Evolutionary conservation across 2,888 invertebrate species (phyloP), one percentile per base, ranked within the genome.

Genomic region (Leptinotarsa haldemani): DNA sequence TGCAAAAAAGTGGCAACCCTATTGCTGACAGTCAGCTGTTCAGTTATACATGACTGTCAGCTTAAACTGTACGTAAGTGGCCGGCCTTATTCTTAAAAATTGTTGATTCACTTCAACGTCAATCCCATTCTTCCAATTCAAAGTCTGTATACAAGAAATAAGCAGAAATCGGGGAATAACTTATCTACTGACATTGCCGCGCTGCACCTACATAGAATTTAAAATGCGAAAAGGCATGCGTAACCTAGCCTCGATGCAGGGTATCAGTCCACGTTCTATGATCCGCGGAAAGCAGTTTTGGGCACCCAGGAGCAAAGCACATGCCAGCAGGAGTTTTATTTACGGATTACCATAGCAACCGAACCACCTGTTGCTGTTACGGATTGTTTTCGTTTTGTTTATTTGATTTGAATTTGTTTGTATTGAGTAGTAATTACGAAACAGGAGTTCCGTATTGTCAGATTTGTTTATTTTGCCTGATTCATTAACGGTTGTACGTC

Each of bases 251-350:
- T 77, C 77, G 18, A 16, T n/a, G 4, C 71, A 53, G 70, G 77
- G 75, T 67, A 61, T 66, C 48, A 5, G 16, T 69, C 70, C 77
- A 66, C 52, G 69, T 52, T 67, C 68, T 69, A 58, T 65, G 69
- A 70, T 69, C 70, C 56, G n/a, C 70, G 72, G 78, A 78, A 76
- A 78, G 65, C 50, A 78, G 78, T 78, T 76, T 78, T 74, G 78
- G 75, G 58, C 63, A 12, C 52, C 18, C 2, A 30, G 18, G 13
- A 16, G 18, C 25, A 18, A 48, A 40, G 67, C 71, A 73, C 73
- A 73, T 76, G 74, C 74, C 63, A 66, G 69, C 22, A 56, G 40
- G 40, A 40, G 16, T 67, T 73, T 76, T 75, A 76, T 76, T 74
- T 74, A 74, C 72, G 69, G 25, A 70, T 78, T 69, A 18, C 74